These are phyloP conservation scores for Rousettus madagascariensis DNA, from an alignment of 2,797 vertebrate species.

Conservation along the genomic window DNA sequence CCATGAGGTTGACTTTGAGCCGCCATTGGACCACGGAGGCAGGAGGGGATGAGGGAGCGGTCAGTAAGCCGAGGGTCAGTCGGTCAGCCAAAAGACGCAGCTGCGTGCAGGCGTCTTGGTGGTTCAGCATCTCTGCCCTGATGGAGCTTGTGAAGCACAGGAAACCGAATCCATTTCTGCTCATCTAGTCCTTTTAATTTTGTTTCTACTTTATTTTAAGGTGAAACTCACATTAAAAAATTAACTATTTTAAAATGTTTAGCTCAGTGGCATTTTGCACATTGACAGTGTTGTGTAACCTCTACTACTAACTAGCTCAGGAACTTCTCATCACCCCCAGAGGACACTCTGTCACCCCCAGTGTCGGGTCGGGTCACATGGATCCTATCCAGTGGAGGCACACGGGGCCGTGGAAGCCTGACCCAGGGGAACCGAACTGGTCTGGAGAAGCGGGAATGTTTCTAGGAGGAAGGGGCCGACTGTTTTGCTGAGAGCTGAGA, in stretches of 20 bases:
- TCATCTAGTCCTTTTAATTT: background rate
- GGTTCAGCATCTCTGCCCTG: background rate
- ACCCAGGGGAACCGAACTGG: background rate
- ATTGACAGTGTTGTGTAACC: too few relatives aligned
- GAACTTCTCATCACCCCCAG: background rate
- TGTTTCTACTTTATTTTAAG: background rate
- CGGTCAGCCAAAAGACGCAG: background rate
- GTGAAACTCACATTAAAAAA: background rate
- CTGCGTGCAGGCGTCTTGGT: accelerated
- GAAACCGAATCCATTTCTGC: accelerated
- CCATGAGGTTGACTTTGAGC: background rate
- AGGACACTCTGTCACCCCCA: too few relatives aligned
- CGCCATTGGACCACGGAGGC: background rate
- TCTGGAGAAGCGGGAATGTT: background rate
- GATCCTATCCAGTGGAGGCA: background rate
- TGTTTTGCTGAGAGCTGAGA: background rate
- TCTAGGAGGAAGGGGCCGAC: background rate
- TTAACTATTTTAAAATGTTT: background rate
- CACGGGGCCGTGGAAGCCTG: accelerated
- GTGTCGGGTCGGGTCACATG: accelerated
- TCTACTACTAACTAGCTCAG: too few relatives aligned
- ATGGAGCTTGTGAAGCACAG: accelerated
- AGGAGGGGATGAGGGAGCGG: background rate
- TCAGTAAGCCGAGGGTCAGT: background rate
- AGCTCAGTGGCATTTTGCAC: background rate